These are phyloP conservation scores for Sinelater perroti DNA, from an alignment of 2,888 invertebrate genomes.

Conservation along the genomic window DNA sequence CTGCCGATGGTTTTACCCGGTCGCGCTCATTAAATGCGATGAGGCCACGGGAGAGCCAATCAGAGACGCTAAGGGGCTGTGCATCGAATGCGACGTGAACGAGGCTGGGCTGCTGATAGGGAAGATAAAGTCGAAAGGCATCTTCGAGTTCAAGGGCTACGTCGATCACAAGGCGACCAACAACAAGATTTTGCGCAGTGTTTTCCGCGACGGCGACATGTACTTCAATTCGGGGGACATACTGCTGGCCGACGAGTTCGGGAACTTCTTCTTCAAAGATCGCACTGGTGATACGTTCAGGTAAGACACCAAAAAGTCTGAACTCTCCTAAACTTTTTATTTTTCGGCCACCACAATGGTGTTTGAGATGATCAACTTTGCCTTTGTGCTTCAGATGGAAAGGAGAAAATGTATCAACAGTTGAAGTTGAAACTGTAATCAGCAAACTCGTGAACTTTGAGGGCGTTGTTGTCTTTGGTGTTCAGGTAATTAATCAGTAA, in stretches of 20 bases:
- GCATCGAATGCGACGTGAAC: conserved; percentile 81
- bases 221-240: conserved; percentile 94
- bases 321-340: too few relatives aligned
- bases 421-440: conserved; percentile 92
- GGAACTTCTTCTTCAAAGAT: conserved; percentile 93
- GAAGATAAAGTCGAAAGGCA: conserved; percentile 65
- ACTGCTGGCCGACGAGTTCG: conserved; percentile 88
- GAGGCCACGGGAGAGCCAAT: conserved; percentile 78
- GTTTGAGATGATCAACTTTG: neutral
- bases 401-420: conserved; percentile 96
- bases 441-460: conserved; percentile 78
- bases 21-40: conserved; percentile 71
- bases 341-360: too few relatives aligned
- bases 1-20: conserved; percentile 67
- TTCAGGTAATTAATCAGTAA: conserved; percentile 74
- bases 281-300: conserved; percentile 85
- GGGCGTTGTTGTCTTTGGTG: conserved; percentile 87
- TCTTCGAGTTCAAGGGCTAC: conserved; percentile 76
- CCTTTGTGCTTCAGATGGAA: conserved; percentile 71
- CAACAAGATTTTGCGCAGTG: conserved; percentile 76
- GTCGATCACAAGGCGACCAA: conserved; percentile 71
- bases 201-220: conserved; percentile 84
- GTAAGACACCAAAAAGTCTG: conserved; percentile 54
- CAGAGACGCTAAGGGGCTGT: conserved; percentile 74
- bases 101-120: conserved; percentile 89